Evolutionary conservation across 2,113 vertebrate genomes (phyloP).

Genomic region (Scolopax mira): DNA sequence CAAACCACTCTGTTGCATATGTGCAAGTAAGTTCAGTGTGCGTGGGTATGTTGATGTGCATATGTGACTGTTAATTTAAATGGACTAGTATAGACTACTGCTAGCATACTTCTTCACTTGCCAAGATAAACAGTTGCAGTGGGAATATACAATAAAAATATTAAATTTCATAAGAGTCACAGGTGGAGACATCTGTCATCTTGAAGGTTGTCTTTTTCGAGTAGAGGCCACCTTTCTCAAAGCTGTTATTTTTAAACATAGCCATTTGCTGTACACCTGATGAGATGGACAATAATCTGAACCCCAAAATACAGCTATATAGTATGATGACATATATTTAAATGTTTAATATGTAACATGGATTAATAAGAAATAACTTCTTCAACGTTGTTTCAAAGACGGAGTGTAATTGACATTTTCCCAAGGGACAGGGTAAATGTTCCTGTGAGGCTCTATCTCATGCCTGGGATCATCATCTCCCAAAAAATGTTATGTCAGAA

Average conservation of each 20-base stretch:
- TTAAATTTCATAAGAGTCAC: background rate
- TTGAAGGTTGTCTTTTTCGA: background rate
- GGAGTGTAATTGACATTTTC: background rate
- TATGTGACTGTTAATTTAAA: background rate
- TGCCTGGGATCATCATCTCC: background rate
- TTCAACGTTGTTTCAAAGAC: background rate
- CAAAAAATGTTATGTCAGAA: background rate
- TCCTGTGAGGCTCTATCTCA: background rate
- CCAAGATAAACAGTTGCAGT: background rate
- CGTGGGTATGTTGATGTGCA: background rate
- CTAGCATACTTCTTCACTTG: background rate
- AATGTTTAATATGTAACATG: background rate
- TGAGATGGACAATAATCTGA: background rate
- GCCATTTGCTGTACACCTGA: background rate
- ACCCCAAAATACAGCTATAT: background rate
- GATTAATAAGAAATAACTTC: background rate
- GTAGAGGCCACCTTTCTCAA: background rate
- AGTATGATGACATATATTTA: background rate
- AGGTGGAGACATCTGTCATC: fast-evolving
- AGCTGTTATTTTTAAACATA: background rate
- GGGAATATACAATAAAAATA: background rate
- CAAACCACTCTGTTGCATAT: background rate
- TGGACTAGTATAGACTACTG: background rate
- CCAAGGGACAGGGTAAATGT: background rate
- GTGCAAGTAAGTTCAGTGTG: background rate